Evolutionary conservation across 2,888 invertebrate species (phyloP).

Genomic region (Strigamia crassipes): DNA sequence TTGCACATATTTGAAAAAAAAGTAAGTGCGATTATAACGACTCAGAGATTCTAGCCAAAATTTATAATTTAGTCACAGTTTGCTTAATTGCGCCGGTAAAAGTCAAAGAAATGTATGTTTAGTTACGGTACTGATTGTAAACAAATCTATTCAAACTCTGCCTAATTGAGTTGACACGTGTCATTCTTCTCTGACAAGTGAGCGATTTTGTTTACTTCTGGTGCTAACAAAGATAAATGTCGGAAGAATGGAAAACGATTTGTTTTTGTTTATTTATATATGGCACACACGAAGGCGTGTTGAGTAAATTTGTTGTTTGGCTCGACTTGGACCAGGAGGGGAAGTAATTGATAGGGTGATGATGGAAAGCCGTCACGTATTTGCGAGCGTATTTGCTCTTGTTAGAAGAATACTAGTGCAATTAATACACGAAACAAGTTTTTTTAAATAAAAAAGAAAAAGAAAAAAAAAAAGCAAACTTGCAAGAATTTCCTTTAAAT

Average conservation of each 20-base stretch:
- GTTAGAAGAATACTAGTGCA: background rate
- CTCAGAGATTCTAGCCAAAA: too few species aligned
- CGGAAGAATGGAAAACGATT: background rate
- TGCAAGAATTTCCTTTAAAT: too few species aligned
- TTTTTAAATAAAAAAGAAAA: too few species aligned
- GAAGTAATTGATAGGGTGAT: background rate
- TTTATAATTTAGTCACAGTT: background rate
- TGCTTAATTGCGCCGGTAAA: background rate
- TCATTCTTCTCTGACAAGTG: background rate
- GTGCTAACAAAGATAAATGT: background rate
- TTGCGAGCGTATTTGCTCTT: background rate
- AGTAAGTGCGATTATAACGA: too few species aligned
- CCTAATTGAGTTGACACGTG: background rate
- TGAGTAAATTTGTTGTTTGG: slow-evolving; percentile 17
- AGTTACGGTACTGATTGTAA: background rate
- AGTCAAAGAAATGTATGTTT: background rate
- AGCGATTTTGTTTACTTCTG: background rate
- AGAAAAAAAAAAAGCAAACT: too few species aligned
- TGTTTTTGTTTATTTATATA: slow-evolving; percentile 1
- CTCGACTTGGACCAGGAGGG: background rate
- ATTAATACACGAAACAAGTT: background rate
- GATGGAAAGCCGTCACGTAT: background rate
- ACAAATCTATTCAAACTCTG: background rate
- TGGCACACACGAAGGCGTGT: background rate
- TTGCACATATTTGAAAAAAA: too few species aligned